Conservation (phyloP, 2,888 invertebrate genomes). For the Diogma glabrata region DNA sequence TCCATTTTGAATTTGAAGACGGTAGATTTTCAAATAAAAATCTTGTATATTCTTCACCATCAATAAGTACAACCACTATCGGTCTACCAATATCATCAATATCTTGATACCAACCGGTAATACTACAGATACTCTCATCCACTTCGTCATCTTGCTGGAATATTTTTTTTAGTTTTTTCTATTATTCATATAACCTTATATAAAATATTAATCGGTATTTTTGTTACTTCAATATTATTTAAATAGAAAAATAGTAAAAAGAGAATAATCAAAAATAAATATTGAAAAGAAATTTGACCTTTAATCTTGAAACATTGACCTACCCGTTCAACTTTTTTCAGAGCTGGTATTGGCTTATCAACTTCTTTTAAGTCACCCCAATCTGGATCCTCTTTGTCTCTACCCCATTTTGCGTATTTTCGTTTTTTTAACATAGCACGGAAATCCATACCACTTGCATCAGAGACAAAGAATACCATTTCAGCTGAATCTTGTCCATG, state of each 20-base stretch:
- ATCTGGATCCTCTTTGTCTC: slow-evolving; percentile 82
- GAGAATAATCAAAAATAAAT: slow-evolving; percentile 1
- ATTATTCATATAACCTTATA: neutral
- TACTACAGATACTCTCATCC: too few relatives aligned
- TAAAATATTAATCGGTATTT: too few relatives aligned
- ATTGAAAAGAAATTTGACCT: too few relatives aligned
- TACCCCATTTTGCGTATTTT: slow-evolving; percentile 87
- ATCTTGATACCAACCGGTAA: slow-evolving; percentile 51
- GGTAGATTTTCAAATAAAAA: neutral
- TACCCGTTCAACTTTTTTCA: slow-evolving; percentile 93
- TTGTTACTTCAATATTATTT: neutral
- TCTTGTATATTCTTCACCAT: slow-evolving; percentile 50
- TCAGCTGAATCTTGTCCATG: slow-evolving; percentile 95
- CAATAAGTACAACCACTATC: slow-evolving; percentile 47
- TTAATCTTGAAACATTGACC: slow-evolving; percentile 30
- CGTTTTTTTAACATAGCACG: slow-evolving; percentile 95
- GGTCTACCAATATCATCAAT: slow-evolving; percentile 33
- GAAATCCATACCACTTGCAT: slow-evolving; percentile 98
- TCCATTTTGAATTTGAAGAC: slow-evolving; percentile 3
- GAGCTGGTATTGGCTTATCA: slow-evolving; percentile 72
- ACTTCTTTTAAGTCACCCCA: slow-evolving; percentile 89
- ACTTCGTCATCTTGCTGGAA: neutral
- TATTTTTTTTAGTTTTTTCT: slow-evolving; percentile 1
- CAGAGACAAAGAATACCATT: slow-evolving; percentile 92
- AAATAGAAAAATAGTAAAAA: neutral